Base-by-base conservation (phyloP, 2,888 invertebrate species). In the Junonia oenone region DNA sequence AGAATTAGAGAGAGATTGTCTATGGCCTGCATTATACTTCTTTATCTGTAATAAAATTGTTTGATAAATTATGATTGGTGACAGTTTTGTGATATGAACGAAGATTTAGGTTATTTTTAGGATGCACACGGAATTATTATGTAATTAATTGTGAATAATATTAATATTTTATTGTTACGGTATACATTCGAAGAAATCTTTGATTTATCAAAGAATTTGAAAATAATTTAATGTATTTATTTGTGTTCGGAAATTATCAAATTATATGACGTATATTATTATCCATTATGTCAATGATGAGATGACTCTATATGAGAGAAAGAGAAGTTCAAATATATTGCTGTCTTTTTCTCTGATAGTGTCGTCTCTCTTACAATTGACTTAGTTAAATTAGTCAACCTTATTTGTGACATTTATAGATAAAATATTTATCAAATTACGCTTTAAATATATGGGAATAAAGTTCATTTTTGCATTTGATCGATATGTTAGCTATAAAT, bases 391-490 rank as follows among this genome's bases (percentile, higher is more conserved):
- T 45, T 50, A 48, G n/a, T 47, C 45, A 37, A 37, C 22, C 26
- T 40, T 9, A 49, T 52, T 53, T 35, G 49, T 45, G 26, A 29
- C 50, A 56, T 59, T 56, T 56, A 31, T 45, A 56, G 47, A 47
- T 59, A 45, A 53, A 56, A 54, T 56, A 51, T 56, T 51, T 54
- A 13, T 37, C 50, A 52, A 51, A 14, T 27, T 51, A 15, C 40
- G 33, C 19, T 14, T 26, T 43, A 26, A 13, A 26, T 6, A 2
- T 26, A 26, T 2, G 2, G n/a, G 6, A 22, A 22, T 43, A 43
- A 11, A 48, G 27, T n/a, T 13, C 11, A 43, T 14, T 55, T 35
- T 38, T 33, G 37, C 54, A 40, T 58, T 38, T 54, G 49, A 57
- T 46, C 9, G 50, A 58, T 58, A 38, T 55, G 19, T 55, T 58